Evolutionary conservation across 2,113 vertebrate genomes (phyloP).

Genomic region (Donacobius atricapilla): DNA sequence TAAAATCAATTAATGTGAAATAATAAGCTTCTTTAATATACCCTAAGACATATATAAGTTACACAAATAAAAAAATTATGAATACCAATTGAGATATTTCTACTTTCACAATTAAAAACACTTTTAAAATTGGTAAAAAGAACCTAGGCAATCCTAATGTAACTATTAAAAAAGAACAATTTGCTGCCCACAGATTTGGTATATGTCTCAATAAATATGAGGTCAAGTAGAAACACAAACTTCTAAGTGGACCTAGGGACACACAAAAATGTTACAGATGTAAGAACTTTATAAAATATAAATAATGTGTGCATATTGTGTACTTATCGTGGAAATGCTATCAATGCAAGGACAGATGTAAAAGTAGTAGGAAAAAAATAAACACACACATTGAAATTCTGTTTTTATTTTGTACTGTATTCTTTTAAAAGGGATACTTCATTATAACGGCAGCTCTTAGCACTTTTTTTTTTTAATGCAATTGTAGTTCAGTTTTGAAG

Average conservation of each 20-base stretch:
- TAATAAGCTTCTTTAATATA: background rate
- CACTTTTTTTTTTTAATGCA: background rate
- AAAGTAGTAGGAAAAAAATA: background rate
- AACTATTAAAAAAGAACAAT: background rate
- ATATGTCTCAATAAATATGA: background rate
- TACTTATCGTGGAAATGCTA: background rate
- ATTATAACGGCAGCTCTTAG: background rate
- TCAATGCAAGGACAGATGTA: background rate
- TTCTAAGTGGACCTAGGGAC: background rate
- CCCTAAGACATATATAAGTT: background rate
- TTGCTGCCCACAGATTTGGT: background rate
- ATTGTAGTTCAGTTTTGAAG: background rate
- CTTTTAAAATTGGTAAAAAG: background rate
- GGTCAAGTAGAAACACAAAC: background rate
- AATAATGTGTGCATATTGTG: fast-evolving
- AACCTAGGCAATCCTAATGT: background rate
- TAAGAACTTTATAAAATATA: background rate
- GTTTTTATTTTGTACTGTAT: background rate
- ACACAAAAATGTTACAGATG: background rate
- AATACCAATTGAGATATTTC: background rate
- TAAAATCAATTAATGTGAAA: background rate
- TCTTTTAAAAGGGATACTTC: background rate
- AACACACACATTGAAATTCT: background rate
- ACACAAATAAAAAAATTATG: background rate
- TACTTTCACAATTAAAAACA: background rate